Evolutionary conservation across 23 tunicate genomes (phyloP), one percentile per base, ranked within the genome.

Genomic region (Phallusia fumigata): DNA sequence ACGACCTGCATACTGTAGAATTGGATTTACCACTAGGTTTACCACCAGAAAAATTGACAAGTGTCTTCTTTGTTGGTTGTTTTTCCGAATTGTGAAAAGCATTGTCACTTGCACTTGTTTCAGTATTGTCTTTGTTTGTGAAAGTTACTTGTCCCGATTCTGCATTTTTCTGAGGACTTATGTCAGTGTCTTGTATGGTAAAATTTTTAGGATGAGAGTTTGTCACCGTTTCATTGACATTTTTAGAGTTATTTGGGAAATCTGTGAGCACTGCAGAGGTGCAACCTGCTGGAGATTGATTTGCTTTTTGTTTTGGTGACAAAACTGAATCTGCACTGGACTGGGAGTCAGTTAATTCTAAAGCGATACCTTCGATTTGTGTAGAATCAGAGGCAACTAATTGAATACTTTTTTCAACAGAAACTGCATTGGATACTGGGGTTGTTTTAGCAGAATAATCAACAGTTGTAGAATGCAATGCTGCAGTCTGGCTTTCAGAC

Each of bases 281-380:
- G 26, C 28, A 22, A 16, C 3, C 13, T 21, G 15, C 69, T 24
- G 69, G 69, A 16, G 69, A 58, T 3, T 3, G 74, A 26, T 65
- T 8, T 19, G 3, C 36, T 74, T 74, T 33, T 5, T 24, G 28
- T 19, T 32, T 33, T 18, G 77, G 77, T 32, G 33, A 31, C 19
- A 34, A 30, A 35, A 19, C 58, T 77, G 81, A 77, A 40, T 77
- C 81, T 31, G 35, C 36, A 31, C 85, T 82, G 8, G 53, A 77
- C 21, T 40, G 30, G 5, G 85, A 82, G 65, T 82, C 88, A 30
- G 78, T 49, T n/a, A 33, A 65, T 13, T 85, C 88, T 31, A 36
- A 49, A 40, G 65, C 31, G 0, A 36, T 5, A 34, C 65, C 26
- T 6, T 58, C 28, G 8, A 16, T 22, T 58, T 11, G 26, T 6